Conservation (phyloP, 2,113 vertebrate species). For the Cyanocitta stelleri region DNA sequence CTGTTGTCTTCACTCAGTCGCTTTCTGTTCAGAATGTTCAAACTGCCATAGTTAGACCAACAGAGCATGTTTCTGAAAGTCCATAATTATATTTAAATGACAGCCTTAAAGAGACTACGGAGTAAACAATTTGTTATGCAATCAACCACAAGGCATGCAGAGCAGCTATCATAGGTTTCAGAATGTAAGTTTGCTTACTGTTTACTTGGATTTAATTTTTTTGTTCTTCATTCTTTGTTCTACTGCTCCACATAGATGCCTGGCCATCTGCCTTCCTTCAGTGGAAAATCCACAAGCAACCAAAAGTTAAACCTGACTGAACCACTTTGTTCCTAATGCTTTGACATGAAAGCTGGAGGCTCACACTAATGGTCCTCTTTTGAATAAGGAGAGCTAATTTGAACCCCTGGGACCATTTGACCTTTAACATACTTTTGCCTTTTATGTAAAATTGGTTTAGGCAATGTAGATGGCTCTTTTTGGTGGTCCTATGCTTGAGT, state of each 20-base stretch:
- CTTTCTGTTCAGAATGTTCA: not conserved
- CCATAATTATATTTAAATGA: conserved; percentile 31
- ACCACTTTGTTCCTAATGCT: not conserved
- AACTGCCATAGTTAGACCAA: not conserved
- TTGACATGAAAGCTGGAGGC: not conserved
- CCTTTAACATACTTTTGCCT: not conserved
- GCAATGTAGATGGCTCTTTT: not conserved
- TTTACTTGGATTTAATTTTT: not conserved
- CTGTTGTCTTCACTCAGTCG: not conserved
- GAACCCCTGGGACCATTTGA: not conserved
- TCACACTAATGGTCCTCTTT: not conserved
- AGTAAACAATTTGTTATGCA: not conserved
- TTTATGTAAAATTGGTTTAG: not conserved
- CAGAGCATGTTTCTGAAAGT: not conserved
- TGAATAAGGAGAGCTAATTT: not conserved
- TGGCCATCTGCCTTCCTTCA: not conserved
- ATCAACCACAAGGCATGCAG: not conserved
- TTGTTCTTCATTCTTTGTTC: not conserved
- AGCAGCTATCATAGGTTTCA: not conserved
- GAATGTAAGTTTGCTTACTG: not conserved
- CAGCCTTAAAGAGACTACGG: not conserved
- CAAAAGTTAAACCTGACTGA: not conserved
- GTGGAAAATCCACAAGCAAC: not conserved
- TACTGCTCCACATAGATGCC: not conserved
- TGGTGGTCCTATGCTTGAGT: not conserved